Base-by-base conservation (phyloP, 1,140 invertebrate genomes). In the Danaus melanippus region DNA sequence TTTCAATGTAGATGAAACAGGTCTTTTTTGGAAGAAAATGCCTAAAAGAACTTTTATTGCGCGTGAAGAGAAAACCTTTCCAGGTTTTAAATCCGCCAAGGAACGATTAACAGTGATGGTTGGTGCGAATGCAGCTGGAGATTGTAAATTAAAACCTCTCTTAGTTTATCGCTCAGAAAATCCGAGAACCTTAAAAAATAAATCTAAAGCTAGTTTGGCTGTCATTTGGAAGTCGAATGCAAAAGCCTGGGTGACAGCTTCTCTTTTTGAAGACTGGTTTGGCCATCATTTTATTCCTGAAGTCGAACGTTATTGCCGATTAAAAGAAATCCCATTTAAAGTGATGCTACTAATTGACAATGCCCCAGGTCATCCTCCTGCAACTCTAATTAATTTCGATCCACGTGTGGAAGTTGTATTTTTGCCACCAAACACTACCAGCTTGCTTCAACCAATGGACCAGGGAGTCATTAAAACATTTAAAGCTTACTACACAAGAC, bases 21-120 rank as follows among this genome's bases (percentile, higher is more conserved):
- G 51, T 7, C 56, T 88, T 1, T 88, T 77, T 67, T 88, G 87
- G 81, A 88, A 87, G 67, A 86, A 67, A 63, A 83, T 88, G 76
- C 81, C 86, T 53, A 69, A 64, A 59, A 56, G 9, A 58, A 87
- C 79, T 44, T 86, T 70, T 66, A 74, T 86, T 58, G 67, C 69
- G 9, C 60, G 74, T 62, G 47, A 53, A 53, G 52, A 58, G 40
- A 83, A 84, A 59, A 53, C 60, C 46, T 64, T 74, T 52, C 66
- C 70, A 11, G 86, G 85, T 44, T 81, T 78, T 66, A 88, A 88
- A 67, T 68, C 74, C 21, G 67, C 66, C 12, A 88, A 88, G 64
- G 83, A 89, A 70, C 66, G 82, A 44, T 42, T 88, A 3, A 88
- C 83, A 59, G 62, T 89, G 52, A 56, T 63, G 87, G 79, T 66